Conservation (phyloP, 1,140 invertebrate species). For the Trypoxylus dichotomus region DNA sequence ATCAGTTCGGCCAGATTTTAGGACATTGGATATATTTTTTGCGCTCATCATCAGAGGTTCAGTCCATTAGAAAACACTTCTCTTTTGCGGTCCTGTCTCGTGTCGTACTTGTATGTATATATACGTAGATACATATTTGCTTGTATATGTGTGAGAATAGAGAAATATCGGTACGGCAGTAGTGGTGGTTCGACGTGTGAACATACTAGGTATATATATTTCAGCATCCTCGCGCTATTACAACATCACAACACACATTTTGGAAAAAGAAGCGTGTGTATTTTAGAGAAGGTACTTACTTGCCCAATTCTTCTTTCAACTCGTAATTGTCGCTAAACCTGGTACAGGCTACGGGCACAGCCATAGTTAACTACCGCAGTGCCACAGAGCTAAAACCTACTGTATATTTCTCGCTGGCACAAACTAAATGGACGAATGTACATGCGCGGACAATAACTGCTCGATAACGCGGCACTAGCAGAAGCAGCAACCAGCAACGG, state of each 20-base stretch:
- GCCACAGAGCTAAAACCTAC: constrained; percentile 40
- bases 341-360: constrained; percentile 67
- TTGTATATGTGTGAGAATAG: constrained; percentile 1
- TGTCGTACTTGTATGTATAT: neutral
- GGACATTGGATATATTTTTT: neutral
- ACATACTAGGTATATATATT: constrained; percentile 17
- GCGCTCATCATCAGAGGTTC: neutral
- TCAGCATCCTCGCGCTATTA: constrained; percentile 24
- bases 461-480: constrained; percentile 26
- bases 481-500: constrained; percentile 15
- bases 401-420: constrained; percentile 38
- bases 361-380: constrained; percentile 45
- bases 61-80: constrained; percentile 20
- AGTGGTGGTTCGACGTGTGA: constrained; percentile 17
- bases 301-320: constrained; percentile 98
- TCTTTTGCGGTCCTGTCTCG: neutral
- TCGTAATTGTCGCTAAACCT: constrained; percentile 99
- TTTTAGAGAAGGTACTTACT: constrained; percentile 73
- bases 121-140: neutral
- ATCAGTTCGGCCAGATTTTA: neutral
- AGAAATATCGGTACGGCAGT: constrained; percentile 14
- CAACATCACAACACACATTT: constrained; percentile 22
- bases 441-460: constrained; percentile 29
- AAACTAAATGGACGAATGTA: constrained; percentile 26
- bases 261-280: constrained; percentile 23